Percentiles rank a stretch among this genome's conserved stretches.
phyloP scores from a whole-genome alignment of 53 echinoderm and acorn worm genomes.

The Luidia sarsii region DNA sequence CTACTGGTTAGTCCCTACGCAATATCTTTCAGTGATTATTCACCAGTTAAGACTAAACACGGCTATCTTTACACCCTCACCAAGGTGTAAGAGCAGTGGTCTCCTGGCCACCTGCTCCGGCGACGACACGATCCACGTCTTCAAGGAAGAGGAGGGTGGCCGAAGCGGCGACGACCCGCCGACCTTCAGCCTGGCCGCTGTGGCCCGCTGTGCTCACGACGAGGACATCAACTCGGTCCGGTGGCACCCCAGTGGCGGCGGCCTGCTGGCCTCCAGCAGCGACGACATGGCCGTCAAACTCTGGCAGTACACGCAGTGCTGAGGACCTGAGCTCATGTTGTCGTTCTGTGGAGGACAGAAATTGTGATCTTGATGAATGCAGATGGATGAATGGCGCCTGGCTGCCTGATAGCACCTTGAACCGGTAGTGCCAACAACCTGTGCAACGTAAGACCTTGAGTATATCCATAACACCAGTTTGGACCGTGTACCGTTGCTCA shows the following conservation, averaged over 20 bases:
- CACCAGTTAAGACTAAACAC: not conserved
- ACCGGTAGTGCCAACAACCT: no score
- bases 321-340: no score
- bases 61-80: not conserved
- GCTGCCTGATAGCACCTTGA: no score
- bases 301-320: slow-evolving; percentile 64
- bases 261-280: slow-evolving; percentile 77
- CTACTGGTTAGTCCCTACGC: no score
- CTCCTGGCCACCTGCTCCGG: slow-evolving; percentile 86
- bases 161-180: slow-evolving; percentile 74
- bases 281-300: slow-evolving; percentile 86
- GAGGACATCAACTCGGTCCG: slow-evolving; percentile 84
- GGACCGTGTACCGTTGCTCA: no score
- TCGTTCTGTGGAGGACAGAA: no score
- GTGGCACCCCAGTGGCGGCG: slow-evolving; percentile 84
- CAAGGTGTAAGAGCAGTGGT: slow-evolving; percentile 86
- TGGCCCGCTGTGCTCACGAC: slow-evolving; percentile 64
- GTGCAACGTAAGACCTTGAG: no score
- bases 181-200: slow-evolving; percentile 52
- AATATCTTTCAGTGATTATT: not conserved
- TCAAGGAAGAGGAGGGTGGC: slow-evolving; percentile 72
- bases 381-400: no score
- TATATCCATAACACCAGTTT: no score
- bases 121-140: slow-evolving; percentile 83
- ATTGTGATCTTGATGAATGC: no score